These are phyloP conservation scores for Ectobius pallidus DNA, from an alignment of 2,888 invertebrate genomes.

Conservation along the genomic window DNA sequence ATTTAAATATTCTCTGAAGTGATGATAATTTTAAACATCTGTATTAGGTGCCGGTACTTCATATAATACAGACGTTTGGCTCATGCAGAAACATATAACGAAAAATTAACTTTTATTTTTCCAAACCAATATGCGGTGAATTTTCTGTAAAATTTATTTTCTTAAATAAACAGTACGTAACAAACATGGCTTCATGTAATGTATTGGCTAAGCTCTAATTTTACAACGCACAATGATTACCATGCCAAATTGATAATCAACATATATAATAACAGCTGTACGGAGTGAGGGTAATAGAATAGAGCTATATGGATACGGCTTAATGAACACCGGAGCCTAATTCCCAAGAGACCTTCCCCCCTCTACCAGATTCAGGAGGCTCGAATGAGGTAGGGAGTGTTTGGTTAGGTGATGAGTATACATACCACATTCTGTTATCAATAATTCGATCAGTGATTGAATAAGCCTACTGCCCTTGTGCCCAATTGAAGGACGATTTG, in stretches of 20 bases:
- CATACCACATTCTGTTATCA: constrained; percentile 16
- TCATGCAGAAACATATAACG: too few species aligned
- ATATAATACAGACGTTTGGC: too few species aligned
- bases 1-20: too few species aligned
- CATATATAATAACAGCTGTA: background rate
- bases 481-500: background rate
- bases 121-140: too few species aligned
- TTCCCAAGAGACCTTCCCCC: background rate
- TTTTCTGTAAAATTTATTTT: too few species aligned
- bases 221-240: background rate
- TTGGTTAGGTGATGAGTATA: constrained; percentile 19
- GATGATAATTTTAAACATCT: too few species aligned
- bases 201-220: background rate
- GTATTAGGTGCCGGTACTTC: too few species aligned
- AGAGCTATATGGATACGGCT: background rate
- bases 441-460: constrained; percentile 15
- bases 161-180: too few species aligned
- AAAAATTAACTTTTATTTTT: too few species aligned
- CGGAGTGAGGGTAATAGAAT: background rate
- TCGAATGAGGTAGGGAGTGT: background rate
- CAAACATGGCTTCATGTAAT: too few species aligned
- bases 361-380: background rate
- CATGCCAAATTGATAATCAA: constrained; percentile 1
- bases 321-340: background rate
- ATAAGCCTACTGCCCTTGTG: background rate